phyloP scores from a whole-genome alignment of 2,113 vertebrate species.

The Apodemus sylvaticus region DNA sequence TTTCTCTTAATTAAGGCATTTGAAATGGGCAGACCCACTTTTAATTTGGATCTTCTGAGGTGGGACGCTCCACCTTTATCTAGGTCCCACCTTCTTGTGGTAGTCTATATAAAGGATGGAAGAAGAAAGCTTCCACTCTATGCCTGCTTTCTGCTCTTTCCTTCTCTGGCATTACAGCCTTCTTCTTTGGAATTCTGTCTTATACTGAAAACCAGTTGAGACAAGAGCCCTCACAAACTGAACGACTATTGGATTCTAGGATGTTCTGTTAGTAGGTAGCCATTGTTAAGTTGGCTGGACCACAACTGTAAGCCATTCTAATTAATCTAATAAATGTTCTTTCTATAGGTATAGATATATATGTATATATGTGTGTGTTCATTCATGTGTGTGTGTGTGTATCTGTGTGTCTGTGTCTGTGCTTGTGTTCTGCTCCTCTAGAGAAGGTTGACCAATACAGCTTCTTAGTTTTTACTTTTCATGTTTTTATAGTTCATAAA shows the following conservation, averaged over 20 bases:
- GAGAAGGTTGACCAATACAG: background rate
- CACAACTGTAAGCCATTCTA: background rate
- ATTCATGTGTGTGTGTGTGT: background rate
- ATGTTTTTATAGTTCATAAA: conserved; percentile 18
- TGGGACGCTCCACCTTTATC: background rate
- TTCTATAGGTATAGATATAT: too few relatives aligned
- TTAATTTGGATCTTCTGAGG: background rate
- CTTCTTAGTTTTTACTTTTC: background rate
- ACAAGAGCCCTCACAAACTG: background rate
- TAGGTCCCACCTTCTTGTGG: background rate
- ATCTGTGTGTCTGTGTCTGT: too few relatives aligned
- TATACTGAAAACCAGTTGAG: background rate
- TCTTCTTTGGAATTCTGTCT: background rate
- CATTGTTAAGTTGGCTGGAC: background rate
- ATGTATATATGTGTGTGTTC: background rate
- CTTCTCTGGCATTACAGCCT: background rate
- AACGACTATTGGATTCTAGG: background rate
- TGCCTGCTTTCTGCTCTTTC: background rate
- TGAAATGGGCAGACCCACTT: background rate
- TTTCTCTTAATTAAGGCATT: background rate
- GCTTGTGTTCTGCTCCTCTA: too few relatives aligned
- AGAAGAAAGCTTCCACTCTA: background rate
- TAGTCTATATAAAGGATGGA: background rate
- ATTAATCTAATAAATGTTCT: background rate
- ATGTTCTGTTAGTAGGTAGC: background rate